A percentile compares a stretch with the other conserved stretches of the same genome.
Conservation (phyloP, 2,888 invertebrate genomes). For the Clusia tigrina region DNA sequence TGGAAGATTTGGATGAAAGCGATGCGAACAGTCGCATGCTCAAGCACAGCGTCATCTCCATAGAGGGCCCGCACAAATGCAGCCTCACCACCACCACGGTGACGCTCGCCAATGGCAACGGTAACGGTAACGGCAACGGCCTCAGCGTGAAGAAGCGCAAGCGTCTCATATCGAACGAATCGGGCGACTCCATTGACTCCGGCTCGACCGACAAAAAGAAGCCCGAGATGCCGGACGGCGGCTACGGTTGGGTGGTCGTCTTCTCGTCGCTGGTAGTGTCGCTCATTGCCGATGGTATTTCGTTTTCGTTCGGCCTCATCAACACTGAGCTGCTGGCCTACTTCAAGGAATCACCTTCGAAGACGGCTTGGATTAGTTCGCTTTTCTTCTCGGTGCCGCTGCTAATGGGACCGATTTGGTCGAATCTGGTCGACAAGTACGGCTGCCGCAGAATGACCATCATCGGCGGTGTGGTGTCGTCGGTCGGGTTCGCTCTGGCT, state of each 20-base stretch:
- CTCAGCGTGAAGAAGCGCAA: conserved; percentile 50
- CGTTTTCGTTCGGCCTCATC: conserved; percentile 90
- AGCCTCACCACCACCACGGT: conserved; percentile 35
- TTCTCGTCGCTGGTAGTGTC: conserved; percentile 84
- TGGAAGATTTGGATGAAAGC: conserved; percentile 45
- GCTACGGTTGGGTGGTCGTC: conserved; percentile 72
- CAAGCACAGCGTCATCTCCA: conserved; percentile 48
- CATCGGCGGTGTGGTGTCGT: conserved; percentile 76
- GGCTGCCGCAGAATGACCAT: conserved; percentile 84
- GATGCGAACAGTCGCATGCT: conserved; percentile 40
- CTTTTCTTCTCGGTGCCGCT: conserved; percentile 90
- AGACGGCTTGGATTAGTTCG: conserved; percentile 90
- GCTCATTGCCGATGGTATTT: conserved; percentile 90
- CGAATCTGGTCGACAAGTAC: conserved; percentile 83
- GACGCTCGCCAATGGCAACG: conserved; percentile 35
- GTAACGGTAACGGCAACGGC: conserved; percentile 33
- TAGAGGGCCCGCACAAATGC: conserved; percentile 41
- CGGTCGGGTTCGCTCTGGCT: conserved; percentile 79
- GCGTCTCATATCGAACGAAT: conserved; percentile 60
- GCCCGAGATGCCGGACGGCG: conserved; percentile 63
- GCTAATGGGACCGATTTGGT: conserved; percentile 73
- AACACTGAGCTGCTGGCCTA: conserved; percentile 83
- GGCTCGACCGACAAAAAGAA: conserved; percentile 59
- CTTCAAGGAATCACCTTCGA: conserved; percentile 82
- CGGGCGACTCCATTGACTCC: conserved; percentile 62